These are phyloP conservation scores for Macrophya alboannulata DNA, from an alignment of 2,888 invertebrate species.

Conservation along the genomic window DNA sequence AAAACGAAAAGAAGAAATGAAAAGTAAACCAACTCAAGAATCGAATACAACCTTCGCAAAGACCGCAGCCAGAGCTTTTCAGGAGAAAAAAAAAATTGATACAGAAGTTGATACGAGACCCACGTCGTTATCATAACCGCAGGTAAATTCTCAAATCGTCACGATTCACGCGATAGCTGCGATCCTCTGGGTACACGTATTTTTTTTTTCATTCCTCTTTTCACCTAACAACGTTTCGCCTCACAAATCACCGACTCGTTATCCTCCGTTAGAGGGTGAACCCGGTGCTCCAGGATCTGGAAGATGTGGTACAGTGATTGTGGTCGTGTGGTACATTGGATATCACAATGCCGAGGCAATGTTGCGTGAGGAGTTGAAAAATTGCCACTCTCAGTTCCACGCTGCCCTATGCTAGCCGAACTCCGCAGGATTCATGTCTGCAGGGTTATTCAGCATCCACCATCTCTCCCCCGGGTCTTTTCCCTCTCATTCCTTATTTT, in stretches of 20 bases:
- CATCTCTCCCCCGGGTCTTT: neutral
- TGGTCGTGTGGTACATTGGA: conserved; percentile 16
- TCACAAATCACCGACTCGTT: conserved; percentile 47
- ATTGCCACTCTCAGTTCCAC: conserved; percentile 32
- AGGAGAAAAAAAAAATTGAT: neutral
- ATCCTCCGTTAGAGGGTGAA: conserved; percentile 27
- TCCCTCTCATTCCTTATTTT: neutral
- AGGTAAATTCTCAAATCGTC: conserved; percentile 5
- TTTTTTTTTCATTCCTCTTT: conserved; percentile 1
- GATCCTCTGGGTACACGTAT: neutral
- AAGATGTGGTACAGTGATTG: conserved; percentile 36
- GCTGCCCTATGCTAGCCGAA: conserved; percentile 2
- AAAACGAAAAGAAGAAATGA: too few relatives aligned
- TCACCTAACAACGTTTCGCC: conserved; percentile 42
- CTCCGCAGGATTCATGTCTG: conserved; percentile 23
- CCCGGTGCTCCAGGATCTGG: neutral
- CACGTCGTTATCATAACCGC: conserved; percentile 19
- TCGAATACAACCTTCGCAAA: neutral
- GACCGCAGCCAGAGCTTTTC: neutral
- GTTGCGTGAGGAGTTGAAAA: conserved; percentile 52
- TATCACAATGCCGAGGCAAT: conserved; percentile 44
- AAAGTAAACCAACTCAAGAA: neutral
- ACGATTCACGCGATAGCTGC: conserved; percentile 21
- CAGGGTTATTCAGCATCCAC: neutral
- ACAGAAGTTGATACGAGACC: neutral